phyloP scores from a whole-genome alignment of 2,113 vertebrate genomes.

The Osmerus eperlanus region DNA sequence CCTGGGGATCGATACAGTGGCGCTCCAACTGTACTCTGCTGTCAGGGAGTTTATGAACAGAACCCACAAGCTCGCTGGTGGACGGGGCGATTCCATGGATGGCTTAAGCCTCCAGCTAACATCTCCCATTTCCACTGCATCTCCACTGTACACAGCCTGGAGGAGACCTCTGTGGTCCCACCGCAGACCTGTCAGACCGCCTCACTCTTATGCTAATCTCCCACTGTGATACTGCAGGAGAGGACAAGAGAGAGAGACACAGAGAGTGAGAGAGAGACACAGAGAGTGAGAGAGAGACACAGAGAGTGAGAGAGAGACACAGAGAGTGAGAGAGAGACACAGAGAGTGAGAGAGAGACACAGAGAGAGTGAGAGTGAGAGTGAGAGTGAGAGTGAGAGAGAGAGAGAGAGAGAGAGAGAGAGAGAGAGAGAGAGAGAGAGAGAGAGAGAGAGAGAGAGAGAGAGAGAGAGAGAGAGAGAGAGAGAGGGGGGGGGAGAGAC shows the following conservation, averaged over 20 bases:
- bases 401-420: background rate
- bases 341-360: conserved; percentile 26
- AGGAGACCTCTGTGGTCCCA: background rate
- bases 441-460: conserved; percentile 20
- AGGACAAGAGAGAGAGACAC: background rate
- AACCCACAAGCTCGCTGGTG: too few species aligned
- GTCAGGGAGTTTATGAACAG: too few species aligned
- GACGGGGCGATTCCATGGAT: background rate
- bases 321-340: background rate
- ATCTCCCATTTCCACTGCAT: background rate
- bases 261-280: background rate
- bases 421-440: background rate
- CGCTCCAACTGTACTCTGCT: too few species aligned
- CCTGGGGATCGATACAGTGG: too few species aligned
- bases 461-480: conserved; percentile 23
- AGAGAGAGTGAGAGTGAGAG: conserved; percentile 21
- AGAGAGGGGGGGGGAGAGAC: conserved; percentile 6
- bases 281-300: conserved; percentile 26
- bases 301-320: conserved; percentile 22
- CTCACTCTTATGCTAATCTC: background rate
- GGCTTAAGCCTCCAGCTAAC: background rate
- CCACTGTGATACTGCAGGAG: background rate
- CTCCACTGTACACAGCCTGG: background rate
- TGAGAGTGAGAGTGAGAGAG: background rate
- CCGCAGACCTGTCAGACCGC: background rate